Percentiles rank a stretch among this genome's conserved stretches.
Evolutionary conservation across 2,113 vertebrate species (phyloP).

Genomic region (Vireo altiloquus): DNA sequence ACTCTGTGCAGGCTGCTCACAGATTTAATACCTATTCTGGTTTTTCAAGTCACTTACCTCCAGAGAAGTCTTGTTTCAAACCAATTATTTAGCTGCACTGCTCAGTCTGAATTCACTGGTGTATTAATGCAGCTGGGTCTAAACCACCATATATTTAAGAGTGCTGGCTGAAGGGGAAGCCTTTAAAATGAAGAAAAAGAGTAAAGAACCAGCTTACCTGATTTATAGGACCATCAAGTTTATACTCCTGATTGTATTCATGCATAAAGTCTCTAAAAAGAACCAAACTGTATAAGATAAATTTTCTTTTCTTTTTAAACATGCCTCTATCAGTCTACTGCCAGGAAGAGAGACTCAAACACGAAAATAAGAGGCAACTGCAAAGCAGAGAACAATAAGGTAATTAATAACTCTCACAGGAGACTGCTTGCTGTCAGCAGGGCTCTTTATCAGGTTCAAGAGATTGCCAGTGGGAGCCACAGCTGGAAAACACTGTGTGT

Average conservation of each 20-base stretch:
- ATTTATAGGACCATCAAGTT: background rate
- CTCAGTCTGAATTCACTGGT: background rate
- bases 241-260: background rate
- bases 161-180: background rate
- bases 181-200: background rate
- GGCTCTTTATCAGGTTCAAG: background rate
- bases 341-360: background rate
- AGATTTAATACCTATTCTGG: background rate
- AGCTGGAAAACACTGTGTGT: background rate
- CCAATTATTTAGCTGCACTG: background rate
- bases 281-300: background rate
- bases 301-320: background rate
- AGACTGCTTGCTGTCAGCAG: background rate
- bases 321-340: background rate
- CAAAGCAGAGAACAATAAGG: background rate
- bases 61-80: background rate
- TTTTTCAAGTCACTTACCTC: conserved; percentile 12
- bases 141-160: background rate
- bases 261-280: background rate
- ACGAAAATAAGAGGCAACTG: background rate
- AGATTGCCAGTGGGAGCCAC: background rate
- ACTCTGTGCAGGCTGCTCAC: background rate
- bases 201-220: background rate
- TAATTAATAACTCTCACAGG: background rate
- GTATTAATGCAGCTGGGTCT: conserved; percentile 7